Base-by-base conservation (phyloP, 37 sponge, comb jelly and placozoan species). In the Halichondria panicea region DNA sequence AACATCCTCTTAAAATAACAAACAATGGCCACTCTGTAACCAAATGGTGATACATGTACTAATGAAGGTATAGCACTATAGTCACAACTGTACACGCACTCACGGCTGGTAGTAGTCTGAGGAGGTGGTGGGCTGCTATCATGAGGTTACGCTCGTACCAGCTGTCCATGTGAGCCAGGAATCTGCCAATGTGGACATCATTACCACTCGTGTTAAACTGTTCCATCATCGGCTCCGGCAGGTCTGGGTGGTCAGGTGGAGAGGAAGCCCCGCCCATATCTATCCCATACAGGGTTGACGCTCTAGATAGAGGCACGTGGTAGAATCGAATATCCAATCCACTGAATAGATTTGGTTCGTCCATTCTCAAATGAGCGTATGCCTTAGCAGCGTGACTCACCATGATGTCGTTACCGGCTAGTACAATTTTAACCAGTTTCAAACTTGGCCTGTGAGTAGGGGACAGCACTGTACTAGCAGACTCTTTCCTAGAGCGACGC, bases 121-220 rank as follows among this genome's bases (percentile, higher is more conserved):
- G 67, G 0, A 72, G 21, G 39, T 87, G 83, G 80, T 94, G 94
- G 4, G 84, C 77, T 13, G 94, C 80, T 54, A 87, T 43, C 63
- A 89, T 70, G 15, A 94, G 79, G 39, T 94, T 94, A 39, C 90
- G 74, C 78, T 94, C 91, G 43, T 94, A 94, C 94, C 94, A 94
- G 56, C 94, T 88, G 90, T 94, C 94, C 71, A 87, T 55, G 50
- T 94, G 81, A 0, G 88, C 58, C 40, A 94, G 65, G 68, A 80
- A 94, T 19, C 91, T 72, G 8, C 87, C 91, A 24, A 94, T 62
- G 77, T 87, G 82, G 4, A 94, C 77, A 55, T 89, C 91, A 24
- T 75, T 64, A 2, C 74, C 80, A 45, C 74, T 71, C 1, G 5
- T 42, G 28, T 79, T 44, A 22, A 66, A 0, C 64, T 52, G 66